Base-by-base conservation (phyloP, 2,797 vertebrate genomes). In the Sciurus carolinensis region DNA sequence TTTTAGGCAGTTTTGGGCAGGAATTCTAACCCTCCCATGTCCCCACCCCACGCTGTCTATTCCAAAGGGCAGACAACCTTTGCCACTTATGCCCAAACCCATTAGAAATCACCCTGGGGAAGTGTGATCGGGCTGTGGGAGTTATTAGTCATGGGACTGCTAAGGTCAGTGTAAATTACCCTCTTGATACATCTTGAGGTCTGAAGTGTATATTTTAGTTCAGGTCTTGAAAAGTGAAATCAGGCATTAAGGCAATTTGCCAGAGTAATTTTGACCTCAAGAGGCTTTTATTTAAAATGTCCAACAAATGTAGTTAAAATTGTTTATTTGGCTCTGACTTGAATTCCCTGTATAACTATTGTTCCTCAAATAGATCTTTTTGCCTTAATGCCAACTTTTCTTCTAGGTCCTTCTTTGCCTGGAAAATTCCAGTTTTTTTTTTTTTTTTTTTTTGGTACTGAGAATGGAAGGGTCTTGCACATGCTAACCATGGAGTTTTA, bases 261-360 rank as follows among this genome's bases (percentile, higher is more conserved):
- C 57, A 57, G 62, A 87, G 39, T 85, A 28, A 87, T 73, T 94
- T 75, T 42, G 69, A 69, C 85, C 64, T 44, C 22, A 44, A 50
- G 42, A 95, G 52, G 59, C 33, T 95, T 64, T 71, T 8, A 36
- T 89, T 90, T 75, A 92, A 92, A 87, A 44, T 94, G 71, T 93
- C 26, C 73, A 94, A 42, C 93, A 93, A 94, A 91, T 96, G 66
- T 83, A 85, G 85, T n/a, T 1, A 1, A 88, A 88, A 73, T 42
- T 28, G 66, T 64, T 94, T 88, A 52, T 87, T 72, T 91, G 66
- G 30, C 47, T 88, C 14, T 6, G 14, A 52, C 15, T 83, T 73
- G 94, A 92, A 95, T 79, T 87, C 82, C 50, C 39, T 73, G n/a
- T 83, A 11, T 71, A 77, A 91, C 36, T 77, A 24, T 42, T 93